Evolutionary conservation across 2,797 vertebrate species (phyloP), one percentile per base, ranked within the genome.

Genomic region (Schizopygopsis malacanthus): DNA sequence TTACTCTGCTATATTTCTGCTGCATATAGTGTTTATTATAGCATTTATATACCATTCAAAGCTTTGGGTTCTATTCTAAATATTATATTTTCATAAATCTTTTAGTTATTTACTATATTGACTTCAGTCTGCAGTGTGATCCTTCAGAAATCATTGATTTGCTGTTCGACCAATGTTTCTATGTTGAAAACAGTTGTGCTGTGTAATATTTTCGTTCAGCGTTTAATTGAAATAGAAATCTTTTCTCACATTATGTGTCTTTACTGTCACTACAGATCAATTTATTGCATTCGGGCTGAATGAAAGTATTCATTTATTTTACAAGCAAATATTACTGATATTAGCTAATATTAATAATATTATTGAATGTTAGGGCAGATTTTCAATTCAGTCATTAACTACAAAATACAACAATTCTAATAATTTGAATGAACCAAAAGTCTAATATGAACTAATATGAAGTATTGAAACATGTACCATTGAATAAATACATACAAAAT

Each of bases 71-170:
- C 15, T 18, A 52, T 52, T n/a, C 22, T n/a, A n/a, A 10, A n/a
- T 47, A 16, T 47, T 72, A 10, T n/a, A 70, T n/a, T 71, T 41
- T 71, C 2, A 11, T 41, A 22, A 39, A 41, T 12, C 5, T 50
- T 28, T 73, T 45, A 45, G 20, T 70, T 69, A n/a, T 43, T n/a
- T n/a, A 25, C 0, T 25, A 15, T 45, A 16, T 52, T 33, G 25
- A 25, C 69, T 71, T 22, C 43, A 47, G 43, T 28, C 15, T 50
- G 25, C 43, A 73, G 7, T 33, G 15, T 37, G 25, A 52, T 75
- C 47, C 72, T 75, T 75, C 28, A 75, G 4, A 52, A 75, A 37
- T 12, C 25, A 75, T 20, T 52, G 47, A 73, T 73, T 73, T 47
- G 1, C 13, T 6, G 5, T 11, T 41, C 18, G 11, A 41, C 0